Conservation (phyloP, 1,140 invertebrate species). For the Apis florea region DNA sequence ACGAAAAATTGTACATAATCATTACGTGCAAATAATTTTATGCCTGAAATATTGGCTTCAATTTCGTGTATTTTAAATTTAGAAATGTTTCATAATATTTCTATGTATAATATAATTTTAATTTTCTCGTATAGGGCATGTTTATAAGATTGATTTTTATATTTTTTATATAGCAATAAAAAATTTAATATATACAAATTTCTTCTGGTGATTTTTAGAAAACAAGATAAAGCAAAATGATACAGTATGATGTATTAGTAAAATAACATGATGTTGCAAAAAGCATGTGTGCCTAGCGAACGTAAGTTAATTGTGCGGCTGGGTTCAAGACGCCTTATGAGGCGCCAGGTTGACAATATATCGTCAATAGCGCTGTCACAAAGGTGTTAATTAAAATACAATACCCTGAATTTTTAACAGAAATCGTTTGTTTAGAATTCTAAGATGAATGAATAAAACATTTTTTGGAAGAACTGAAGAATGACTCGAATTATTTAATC, state of each 20-base stretch:
- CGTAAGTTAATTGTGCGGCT: not conserved
- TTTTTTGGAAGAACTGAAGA: not conserved
- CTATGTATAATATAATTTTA: not conserved
- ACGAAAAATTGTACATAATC: not conserved
- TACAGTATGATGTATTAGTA: not conserved
- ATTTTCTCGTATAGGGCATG: too few species aligned
- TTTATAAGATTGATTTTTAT: not conserved
- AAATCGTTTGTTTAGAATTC: not conserved
- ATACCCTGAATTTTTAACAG: not conserved
- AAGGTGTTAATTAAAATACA: slow-evolving; percentile 6
- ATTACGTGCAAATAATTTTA: not conserved
- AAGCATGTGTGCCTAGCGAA: not conserved
- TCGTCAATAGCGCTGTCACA: not conserved
- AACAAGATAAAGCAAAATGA: not conserved
- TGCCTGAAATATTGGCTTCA: not conserved
- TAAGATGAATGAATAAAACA: not conserved
- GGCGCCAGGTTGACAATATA: slow-evolving; percentile 8
- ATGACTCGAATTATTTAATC: not conserved
- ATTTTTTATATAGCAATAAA: not conserved
- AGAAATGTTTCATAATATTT: not conserved
- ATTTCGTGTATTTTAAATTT: not conserved
- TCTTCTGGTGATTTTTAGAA: not conserved
- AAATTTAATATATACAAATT: not conserved
- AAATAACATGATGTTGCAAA: not conserved
- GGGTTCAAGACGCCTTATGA: not conserved